These are phyloP conservation scores for Drosophila niveifrons DNA, from an alignment of 2,888 invertebrate genomes.

Conservation along the genomic window DNA sequence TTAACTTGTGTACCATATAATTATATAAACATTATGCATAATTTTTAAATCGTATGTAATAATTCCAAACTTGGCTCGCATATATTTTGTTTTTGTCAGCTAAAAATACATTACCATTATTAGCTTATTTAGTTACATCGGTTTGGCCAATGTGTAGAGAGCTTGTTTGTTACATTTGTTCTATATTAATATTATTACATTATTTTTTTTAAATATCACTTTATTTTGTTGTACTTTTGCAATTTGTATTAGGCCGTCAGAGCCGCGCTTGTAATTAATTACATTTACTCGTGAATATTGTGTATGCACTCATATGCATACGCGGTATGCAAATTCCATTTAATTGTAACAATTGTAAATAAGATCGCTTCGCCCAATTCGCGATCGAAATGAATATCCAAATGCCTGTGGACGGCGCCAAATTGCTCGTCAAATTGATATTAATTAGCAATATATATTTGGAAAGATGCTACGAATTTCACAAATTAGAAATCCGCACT, in stretches of 20 bases:
- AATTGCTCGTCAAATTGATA: conserved; percentile 64
- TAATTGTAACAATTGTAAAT: conserved; percentile 60
- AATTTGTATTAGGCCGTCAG: conserved; percentile 67
- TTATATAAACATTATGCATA: conserved; percentile 34
- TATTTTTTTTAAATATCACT: conserved; percentile 23
- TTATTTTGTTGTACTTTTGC: conserved; percentile 50
- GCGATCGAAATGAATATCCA: conserved; percentile 26
- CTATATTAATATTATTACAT: not conserved
- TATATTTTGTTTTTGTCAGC: conserved; percentile 52
- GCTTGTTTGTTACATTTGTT: conserved; percentile 59
- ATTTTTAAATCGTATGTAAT: conserved; percentile 41
- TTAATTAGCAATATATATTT: conserved; percentile 64
- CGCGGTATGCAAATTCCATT: conserved; percentile 52
- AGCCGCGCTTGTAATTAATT: conserved; percentile 59
- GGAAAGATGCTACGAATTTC: conserved; percentile 54
- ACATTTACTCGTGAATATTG: conserved; percentile 39
- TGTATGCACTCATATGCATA: conserved; percentile 39
- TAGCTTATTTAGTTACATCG: conserved; percentile 51
- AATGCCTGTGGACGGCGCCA: conserved; percentile 17
- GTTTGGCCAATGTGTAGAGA: conserved; percentile 37
- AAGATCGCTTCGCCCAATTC: conserved; percentile 30
- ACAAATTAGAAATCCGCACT: conserved; percentile 37
- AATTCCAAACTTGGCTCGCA: conserved; percentile 48
- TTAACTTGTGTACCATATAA: conserved; percentile 58
- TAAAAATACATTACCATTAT: conserved; percentile 37